Evolutionary conservation across 2,888 invertebrate genomes (phyloP).

Genomic region (Dicycla oo): DNA sequence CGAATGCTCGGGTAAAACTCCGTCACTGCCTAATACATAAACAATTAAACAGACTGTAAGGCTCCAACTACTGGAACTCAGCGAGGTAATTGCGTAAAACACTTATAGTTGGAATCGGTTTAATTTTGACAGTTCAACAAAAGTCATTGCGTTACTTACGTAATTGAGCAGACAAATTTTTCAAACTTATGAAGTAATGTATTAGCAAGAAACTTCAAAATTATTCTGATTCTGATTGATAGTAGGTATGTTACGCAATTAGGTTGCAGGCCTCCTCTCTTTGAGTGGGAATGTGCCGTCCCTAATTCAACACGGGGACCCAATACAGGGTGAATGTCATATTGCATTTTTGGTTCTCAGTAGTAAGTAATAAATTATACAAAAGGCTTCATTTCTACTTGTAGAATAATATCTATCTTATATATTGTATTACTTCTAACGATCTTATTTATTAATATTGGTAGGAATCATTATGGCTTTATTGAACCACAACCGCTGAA

Average conservation of each 20-base stretch:
- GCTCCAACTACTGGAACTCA: neutral
- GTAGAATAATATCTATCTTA: neutral
- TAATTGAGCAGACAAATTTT: too few species aligned
- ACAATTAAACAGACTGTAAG: neutral
- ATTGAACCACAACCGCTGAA: neutral
- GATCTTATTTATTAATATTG: neutral
- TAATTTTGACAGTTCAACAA: too few species aligned
- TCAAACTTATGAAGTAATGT: too few species aligned
- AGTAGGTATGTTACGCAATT: too few species aligned
- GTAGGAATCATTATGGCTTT: slow-evolving; percentile 13
- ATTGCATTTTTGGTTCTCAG: neutral
- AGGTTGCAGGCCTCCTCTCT: neutral
- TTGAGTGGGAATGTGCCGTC: neutral
- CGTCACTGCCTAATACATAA: neutral
- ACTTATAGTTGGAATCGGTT: too few species aligned
- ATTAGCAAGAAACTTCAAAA: too few species aligned
- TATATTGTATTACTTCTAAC: too few species aligned
- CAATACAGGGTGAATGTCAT: neutral
- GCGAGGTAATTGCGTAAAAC: too few species aligned
- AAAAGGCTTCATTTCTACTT: neutral
- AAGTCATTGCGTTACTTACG: too few species aligned
- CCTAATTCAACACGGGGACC: too few species aligned
- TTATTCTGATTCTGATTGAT: too few species aligned
- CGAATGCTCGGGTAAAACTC: slow-evolving; percentile 96
- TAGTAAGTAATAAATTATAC: neutral